Evolutionary conservation across 2,888 invertebrate genomes (phyloP).

Genomic region (Netelia inedita): DNA sequence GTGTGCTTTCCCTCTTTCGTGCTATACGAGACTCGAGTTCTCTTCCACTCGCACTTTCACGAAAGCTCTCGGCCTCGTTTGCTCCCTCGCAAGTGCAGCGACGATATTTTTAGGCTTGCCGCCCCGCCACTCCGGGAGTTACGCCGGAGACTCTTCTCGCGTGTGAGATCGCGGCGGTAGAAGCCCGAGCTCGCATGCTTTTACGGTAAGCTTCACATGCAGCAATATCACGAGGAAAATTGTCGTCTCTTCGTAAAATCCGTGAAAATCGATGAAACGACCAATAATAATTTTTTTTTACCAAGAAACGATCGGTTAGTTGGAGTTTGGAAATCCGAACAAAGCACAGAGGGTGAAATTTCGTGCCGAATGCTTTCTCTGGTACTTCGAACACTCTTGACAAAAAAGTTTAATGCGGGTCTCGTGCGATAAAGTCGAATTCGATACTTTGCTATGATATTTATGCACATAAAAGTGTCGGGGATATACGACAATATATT

Average conservation of each 20-base stretch:
- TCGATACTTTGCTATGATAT: background rate
- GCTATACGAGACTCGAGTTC: constrained; percentile 51
- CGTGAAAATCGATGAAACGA: background rate
- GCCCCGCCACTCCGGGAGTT: constrained; percentile 45
- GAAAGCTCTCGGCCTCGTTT: constrained; percentile 67
- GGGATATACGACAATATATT: constrained; percentile 2
- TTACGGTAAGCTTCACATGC: constrained; percentile 28
- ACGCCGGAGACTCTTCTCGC: constrained; percentile 52
- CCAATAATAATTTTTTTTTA: constrained; percentile 10
- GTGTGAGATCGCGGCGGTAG: constrained; percentile 49
- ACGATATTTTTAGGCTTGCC: constrained; percentile 63
- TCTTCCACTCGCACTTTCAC: constrained; percentile 66
- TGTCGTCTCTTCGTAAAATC: constrained; percentile 10
- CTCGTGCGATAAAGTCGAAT: background rate
- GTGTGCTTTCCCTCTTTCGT: constrained; percentile 67
- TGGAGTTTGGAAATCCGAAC: background rate
- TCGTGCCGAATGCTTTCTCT: constrained; percentile 10
- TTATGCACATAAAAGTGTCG: background rate
- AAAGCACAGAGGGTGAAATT: background rate
- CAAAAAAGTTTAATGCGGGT: background rate
- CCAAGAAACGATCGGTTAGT: constrained; percentile 4
- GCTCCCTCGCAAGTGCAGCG: constrained; percentile 64
- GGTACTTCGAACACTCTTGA: background rate
- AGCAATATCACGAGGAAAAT: constrained; percentile 49
- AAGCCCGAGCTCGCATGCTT: constrained; percentile 32